These are phyloP conservation scores for Nasonovia ribisnigri DNA, from an alignment of 2,888 invertebrate species.

Conservation along the genomic window DNA sequence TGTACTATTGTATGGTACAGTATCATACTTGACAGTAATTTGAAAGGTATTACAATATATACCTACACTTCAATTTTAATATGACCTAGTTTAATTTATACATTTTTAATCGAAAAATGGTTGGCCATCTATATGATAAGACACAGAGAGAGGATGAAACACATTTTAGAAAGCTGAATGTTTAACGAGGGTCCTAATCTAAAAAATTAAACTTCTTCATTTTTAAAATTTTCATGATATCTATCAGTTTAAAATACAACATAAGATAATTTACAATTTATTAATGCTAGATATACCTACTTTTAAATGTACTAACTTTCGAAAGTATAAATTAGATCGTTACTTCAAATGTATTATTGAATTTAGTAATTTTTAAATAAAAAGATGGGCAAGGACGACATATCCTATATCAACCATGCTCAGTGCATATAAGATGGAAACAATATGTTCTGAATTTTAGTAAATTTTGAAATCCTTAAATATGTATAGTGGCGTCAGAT, in stretches of 20 bases:
- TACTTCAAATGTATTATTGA: not conserved
- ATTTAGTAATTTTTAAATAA: not conserved
- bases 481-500: too few species aligned
- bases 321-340: not conserved
- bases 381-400: not conserved
- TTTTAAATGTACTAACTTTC: not conserved
- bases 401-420: not conserved
- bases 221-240: not conserved
- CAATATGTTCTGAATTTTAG: too few species aligned
- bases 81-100: not conserved
- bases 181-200: not conserved
- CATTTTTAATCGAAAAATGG: not conserved
- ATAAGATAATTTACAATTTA: not conserved
- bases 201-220: not conserved
- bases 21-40: not conserved
- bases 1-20: not conserved
- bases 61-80: not conserved
- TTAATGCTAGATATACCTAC: not conserved
- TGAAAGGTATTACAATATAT: not conserved
- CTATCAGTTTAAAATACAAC: not conserved
- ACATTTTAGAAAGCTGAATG: not conserved
- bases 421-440: too few species aligned
- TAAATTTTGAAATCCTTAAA: too few species aligned
- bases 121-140: not conserved
- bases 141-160: not conserved